Evolutionary conservation across 1,140 invertebrate species (phyloP), one percentile per base, ranked within the genome.

Genomic region (Mercenaria mercenaria): DNA sequence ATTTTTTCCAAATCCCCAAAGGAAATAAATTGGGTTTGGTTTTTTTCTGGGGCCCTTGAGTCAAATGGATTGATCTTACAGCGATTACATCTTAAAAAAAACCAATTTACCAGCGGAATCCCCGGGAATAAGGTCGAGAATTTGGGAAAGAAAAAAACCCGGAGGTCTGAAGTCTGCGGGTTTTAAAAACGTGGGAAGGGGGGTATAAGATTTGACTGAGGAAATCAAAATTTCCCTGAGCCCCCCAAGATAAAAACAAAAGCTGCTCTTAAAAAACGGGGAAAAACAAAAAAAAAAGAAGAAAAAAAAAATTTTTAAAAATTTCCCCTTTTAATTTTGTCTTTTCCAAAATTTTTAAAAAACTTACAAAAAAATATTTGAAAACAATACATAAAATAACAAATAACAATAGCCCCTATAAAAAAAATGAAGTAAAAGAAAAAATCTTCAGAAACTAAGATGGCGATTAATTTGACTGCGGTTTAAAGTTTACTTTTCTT

Each of bases 381-480:
- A 11, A 10, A 59, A n/a, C 10, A 15, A 4, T 59, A 6, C 4
- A 3, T 15, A n/a, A n/a, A n/a, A 23, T 23, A 59, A 59, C 52
- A 59, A 59, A 59, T 59, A 59, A n/a, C n/a, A 59, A 15, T 59
- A n/a, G 43, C 43, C 6, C 15, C 59, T 64, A 64, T 8, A 15
- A 15, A 47, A 47, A 47, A 6, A 47, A 47, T n/a, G n/a, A 47
- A 47, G 15, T 6, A 97, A 11, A 97, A 98, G n/a, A 94, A 98
- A 98, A 79, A 18, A n/a, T 59, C 10, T 74, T n/a, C 20, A 74
- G 69, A 74, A 74, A 74, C 76, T 76, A 52, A 79, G 23, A 29
- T 79, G 34, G 20, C 26, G 50, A 41, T 1, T 13, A 20, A 80
- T 13, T 59, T 59, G 50, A 83, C 59, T 83, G 10, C 80, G 56